Evolutionary conservation across 2,888 invertebrate genomes (phyloP), one percentile per base, ranked within the genome.

Genomic region (Parthenolecanium corni): DNA sequence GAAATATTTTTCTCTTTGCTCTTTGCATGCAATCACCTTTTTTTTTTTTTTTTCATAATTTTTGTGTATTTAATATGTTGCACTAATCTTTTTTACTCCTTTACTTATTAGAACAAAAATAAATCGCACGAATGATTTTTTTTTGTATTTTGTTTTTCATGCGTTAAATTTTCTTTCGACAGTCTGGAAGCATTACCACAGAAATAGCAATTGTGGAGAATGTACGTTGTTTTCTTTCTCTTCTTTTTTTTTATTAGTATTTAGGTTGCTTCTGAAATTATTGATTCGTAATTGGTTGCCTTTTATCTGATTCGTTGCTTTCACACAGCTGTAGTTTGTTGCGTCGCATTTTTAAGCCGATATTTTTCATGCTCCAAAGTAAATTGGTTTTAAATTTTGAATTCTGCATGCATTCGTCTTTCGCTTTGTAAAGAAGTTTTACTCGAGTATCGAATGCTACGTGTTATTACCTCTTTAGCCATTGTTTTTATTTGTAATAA

Each of bases 131-230:
- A 20, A 14, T 44, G 16, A 20, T 16, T 44, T 44, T 44, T 44
- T 20, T 61, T 36, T 20, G 24, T 49, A 16, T 49, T 51, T 57
- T 31, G 20, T 49, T 58, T 58, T 58, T 58, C 58, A 58, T 58
- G 58, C 58, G 36, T 38, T 58, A 49, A 58, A 58, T 58, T 49
- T 57, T 46, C 49, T 47, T 58, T 36, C 46, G 31, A 58, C 62
- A 62, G 62, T 62, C 53, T 21, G 53, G 62, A 52, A 62, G 52
- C 20, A 36, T 52, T 25, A 53, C 62, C 42, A 62, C 62, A 53
- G 62, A 62, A 53, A 62, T 62, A 53, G 62, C 62, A 24, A 62
- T 62, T 62, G 62, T 62, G 52, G 62, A 62, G 46, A 62, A 62
- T 62, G 62, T 62, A 62, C 53, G 62, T 62, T 49, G 20, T 14